These are phyloP conservation scores for Calliopum simillimum DNA, from an alignment of 2,888 invertebrate genomes.

Conservation along the genomic window DNA sequence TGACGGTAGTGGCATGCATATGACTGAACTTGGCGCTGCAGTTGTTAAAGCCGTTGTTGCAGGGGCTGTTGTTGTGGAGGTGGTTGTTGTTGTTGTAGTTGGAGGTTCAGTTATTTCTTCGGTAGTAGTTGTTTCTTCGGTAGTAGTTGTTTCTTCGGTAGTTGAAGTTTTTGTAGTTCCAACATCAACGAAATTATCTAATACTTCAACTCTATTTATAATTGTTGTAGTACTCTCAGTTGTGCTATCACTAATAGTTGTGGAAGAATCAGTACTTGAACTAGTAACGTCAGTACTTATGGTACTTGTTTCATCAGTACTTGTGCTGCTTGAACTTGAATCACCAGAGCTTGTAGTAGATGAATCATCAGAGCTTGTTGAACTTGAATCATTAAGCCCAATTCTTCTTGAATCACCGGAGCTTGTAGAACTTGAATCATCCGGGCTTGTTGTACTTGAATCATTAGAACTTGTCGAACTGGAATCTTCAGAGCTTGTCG, in stretches of 20 bases:
- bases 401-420: neutral
- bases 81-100: neutral
- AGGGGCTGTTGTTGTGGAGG: neutral
- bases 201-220: neutral
- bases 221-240: neutral
- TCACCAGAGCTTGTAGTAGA: neutral
- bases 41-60: neutral
- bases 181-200: no score
- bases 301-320: neutral
- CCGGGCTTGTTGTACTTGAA: no score
- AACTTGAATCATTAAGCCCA: no score
- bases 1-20: no score
- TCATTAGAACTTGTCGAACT: neutral
- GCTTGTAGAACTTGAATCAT: no score
- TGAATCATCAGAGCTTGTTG: neutral
- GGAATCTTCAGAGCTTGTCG: neutral
- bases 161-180: neutral
- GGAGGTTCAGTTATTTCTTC: neutral
- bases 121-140: neutral
- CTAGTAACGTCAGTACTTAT: neutral
- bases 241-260: neutral
- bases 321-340: neutral
- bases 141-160: neutral
- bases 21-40: neutral
- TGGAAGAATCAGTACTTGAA: neutral